A percentile compares a stretch with the other conserved stretches of the same genome.
Evolutionary conservation across 2,113 vertebrate species (phyloP).

Genomic region (Corythornis vintsioides): DNA sequence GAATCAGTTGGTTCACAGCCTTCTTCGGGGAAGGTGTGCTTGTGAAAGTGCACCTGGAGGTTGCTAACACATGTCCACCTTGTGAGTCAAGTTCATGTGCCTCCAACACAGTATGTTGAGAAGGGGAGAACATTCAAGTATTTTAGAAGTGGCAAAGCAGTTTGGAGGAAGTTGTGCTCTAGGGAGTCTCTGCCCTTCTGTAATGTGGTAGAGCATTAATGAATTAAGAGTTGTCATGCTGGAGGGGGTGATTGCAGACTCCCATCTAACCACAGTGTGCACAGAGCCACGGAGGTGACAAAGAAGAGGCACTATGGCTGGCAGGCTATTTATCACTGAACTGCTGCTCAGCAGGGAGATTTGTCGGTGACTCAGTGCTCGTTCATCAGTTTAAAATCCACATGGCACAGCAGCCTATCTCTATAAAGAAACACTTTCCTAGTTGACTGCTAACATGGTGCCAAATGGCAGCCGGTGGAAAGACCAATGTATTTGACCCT

Average conservation of each 20-base stretch:
- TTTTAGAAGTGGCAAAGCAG: neutral
- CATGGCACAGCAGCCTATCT: neutral
- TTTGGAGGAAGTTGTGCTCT: neutral
- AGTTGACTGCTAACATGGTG: neutral
- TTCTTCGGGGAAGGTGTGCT: neutral
- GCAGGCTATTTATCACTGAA: neutral
- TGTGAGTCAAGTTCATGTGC: neutral
- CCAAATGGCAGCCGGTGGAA: neutral
- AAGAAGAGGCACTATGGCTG: neutral
- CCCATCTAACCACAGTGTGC: neutral
- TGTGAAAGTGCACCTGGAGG: neutral
- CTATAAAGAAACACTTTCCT: neutral
- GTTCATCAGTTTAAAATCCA: neutral
- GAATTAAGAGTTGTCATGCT: neutral
- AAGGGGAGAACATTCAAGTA: neutral
- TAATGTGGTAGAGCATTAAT: neutral
- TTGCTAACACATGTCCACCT: neutral
- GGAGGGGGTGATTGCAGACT: neutral
- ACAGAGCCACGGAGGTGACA: neutral
- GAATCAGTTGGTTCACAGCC: neutral
- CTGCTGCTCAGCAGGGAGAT: slow-evolving; percentile 32
- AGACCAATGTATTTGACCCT: neutral
- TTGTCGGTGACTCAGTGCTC: neutral
- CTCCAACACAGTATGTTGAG: neutral
- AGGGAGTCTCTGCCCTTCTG: neutral